Conservation (phyloP, 2,888 invertebrate genomes). For the Autographa gamma region DNA sequence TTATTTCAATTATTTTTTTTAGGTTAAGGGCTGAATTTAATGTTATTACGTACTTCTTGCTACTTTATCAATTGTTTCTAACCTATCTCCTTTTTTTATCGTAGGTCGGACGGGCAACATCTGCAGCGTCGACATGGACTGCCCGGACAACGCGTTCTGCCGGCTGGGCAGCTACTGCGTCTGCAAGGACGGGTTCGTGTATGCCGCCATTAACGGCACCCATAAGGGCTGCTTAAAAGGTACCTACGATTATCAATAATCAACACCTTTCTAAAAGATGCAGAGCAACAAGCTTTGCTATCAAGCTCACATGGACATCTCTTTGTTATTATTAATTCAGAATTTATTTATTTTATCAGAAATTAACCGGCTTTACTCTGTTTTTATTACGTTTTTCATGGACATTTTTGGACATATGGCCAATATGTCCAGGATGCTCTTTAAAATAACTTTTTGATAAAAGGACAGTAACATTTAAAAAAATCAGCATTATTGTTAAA, state of each 20-base stretch:
- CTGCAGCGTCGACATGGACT: slow-evolving; percentile 81
- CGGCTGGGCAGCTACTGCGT: slow-evolving; percentile 82
- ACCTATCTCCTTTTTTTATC: slow-evolving; percentile 16
- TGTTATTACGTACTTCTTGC: not conserved
- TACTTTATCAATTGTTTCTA: not conserved
- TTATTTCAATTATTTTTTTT: no score
- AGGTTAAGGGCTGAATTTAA: no score
- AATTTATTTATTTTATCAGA: no score
- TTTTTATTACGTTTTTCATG: no score
- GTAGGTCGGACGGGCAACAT: slow-evolving; percentile 84
- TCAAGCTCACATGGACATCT: no score
- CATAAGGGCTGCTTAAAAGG: slow-evolving; percentile 84
- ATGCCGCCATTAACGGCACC: slow-evolving; percentile 80
- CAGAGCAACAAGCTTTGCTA: not conserved
- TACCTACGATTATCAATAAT: slow-evolving; percentile 44
- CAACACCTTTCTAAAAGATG: not conserved
- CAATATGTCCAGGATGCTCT: no score
- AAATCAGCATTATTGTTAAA: no score
- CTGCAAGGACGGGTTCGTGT: slow-evolving; percentile 85
- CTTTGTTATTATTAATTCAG: no score
- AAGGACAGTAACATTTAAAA: no score
- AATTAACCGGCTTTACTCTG: no score
- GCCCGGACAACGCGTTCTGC: slow-evolving; percentile 87
- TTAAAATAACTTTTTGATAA: no score
- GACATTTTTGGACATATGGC: no score